Evolutionary conservation across 2,888 invertebrate species (phyloP).

Genomic region (Drosophila antonietae): DNA sequence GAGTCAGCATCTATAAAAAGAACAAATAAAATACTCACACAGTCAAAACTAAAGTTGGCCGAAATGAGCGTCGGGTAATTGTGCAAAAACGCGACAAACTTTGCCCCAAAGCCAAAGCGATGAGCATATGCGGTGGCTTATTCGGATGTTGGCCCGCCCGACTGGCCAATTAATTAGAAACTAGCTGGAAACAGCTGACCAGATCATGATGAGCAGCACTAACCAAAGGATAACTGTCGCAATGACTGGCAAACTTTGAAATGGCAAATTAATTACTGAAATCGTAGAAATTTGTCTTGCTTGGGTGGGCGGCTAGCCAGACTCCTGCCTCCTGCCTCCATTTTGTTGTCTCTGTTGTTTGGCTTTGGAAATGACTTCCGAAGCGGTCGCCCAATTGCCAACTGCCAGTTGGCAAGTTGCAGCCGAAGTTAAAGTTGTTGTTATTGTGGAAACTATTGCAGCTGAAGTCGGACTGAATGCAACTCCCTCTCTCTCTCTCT

Average conservation of each 20-base stretch:
- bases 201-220: constrained; percentile 43
- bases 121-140: constrained; percentile 62
- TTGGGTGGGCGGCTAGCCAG: constrained; percentile 14
- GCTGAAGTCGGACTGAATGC: constrained; percentile 5
- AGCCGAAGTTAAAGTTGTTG: constrained; percentile 27
- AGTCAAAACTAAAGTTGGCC: constrained; percentile 34
- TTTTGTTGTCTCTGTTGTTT: constrained; percentile 65
- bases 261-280: constrained; percentile 79
- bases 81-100: constrained; percentile 63
- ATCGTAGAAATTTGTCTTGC: constrained; percentile 75
- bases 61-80: constrained; percentile 61
- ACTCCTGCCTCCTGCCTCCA: not conserved
- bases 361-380: constrained; percentile 74
- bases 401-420: constrained; percentile 40
- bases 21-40: not conserved
- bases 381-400: constrained; percentile 43
- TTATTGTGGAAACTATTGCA: constrained; percentile 20
- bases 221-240: constrained; percentile 53
- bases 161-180: constrained; percentile 74
- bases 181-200: constrained; percentile 48
- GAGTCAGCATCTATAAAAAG: constrained; percentile 39
- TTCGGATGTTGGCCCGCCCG: constrained; percentile 48
- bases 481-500: constrained; percentile 4
- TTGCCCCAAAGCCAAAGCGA: constrained; percentile 26
- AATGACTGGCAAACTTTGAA: constrained; percentile 67